phyloP scores from a whole-genome alignment of 53 echinoderm and acorn worm genomes.

The Luidia sarsii region DNA sequence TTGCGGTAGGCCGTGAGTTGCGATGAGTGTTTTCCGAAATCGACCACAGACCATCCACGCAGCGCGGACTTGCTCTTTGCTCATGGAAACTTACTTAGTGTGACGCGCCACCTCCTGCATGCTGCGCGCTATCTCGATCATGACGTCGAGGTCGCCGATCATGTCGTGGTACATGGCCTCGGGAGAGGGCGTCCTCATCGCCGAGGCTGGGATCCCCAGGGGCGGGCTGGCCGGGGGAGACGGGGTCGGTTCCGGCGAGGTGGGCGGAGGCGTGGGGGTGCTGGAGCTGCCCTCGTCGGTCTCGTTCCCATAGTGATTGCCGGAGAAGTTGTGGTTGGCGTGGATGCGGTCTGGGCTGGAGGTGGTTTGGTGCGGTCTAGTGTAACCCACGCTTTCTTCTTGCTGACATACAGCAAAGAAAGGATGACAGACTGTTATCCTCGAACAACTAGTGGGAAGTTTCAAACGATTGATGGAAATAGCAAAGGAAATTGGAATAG shows the following conservation, averaged over 20 bases:
- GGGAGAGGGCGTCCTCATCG: constrained; percentile 37
- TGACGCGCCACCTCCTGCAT: constrained; percentile 55
- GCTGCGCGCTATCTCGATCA: constrained; percentile 50
- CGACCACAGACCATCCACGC: too few species aligned
- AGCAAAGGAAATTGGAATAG: not conserved
- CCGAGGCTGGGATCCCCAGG: constrained; percentile 6
- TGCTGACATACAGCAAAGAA: not conserved
- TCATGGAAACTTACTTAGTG: constrained; percentile 45
- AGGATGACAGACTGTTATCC: too few species aligned
- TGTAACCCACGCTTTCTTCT: not conserved
- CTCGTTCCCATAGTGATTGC: not conserved
- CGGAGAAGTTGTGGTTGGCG: constrained; percentile 35
- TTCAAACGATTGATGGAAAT: too few species aligned
- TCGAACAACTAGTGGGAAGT: too few species aligned
- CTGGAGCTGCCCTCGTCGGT: constrained; percentile 5
- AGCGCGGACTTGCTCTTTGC: too few species aligned
- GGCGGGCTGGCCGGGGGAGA: not conserved
- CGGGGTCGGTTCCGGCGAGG: not conserved
- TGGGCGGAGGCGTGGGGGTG: not conserved
- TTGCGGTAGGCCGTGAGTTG: too few species aligned
- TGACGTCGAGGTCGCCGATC: constrained; percentile 48
- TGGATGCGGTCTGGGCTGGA: constrained; percentile 17
- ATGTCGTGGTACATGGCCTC: constrained; percentile 39
- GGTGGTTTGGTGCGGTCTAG: not conserved
- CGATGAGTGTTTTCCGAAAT: too few species aligned